Evolutionary conservation across 23 tunicate species (phyloP), one percentile per base, ranked within the genome.

Genomic region (Botrylloides violaceus): DNA sequence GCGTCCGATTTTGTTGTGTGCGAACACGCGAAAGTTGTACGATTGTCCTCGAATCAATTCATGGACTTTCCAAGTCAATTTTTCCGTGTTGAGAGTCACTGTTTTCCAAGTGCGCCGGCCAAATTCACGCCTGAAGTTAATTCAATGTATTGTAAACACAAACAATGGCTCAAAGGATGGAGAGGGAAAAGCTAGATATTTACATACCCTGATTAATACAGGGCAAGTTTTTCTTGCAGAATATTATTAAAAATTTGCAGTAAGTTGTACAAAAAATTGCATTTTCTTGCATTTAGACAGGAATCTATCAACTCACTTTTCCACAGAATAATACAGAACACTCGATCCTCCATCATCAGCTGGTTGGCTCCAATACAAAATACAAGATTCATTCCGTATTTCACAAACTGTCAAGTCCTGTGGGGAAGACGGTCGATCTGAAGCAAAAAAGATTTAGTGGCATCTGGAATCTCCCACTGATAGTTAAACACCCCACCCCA

Each of bases 41-140:
- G 33, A 29, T 20, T 62, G 66, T 22, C 43, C 76, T 4, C 71
- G 37, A 37, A 76, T 76, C 34, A 76, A 28, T 28, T 65, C 80
- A 1, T 34, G 1, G 3, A 76, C 75, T 66, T 63, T 76, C 80
- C 80, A 76, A 34, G 66, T 63, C 26, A 29, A 29, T 32, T 76
- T 76, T 18, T 59, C 33, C 0, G 66, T 63, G 71, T 64, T 48
- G 3, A 26, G 74, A 29, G 47, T 76, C 23, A 65, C 80, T 28
- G 39, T 28, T 15, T 36, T 63, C 80, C 80, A 76, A 0, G 80
- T 76, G 33, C 80, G 74, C 19, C 80, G 50, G 4, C 80, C 80
- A 1, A 12, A 38, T 36, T 76, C 80, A 4, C 66, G 80, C 2
- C 66, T 76, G 71, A 61, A 61, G 24, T n/a, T n/a, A n/a, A n/a